Conservation (phyloP, 2,797 vertebrate genomes). For the Chiropotes sagulatus region DNA sequence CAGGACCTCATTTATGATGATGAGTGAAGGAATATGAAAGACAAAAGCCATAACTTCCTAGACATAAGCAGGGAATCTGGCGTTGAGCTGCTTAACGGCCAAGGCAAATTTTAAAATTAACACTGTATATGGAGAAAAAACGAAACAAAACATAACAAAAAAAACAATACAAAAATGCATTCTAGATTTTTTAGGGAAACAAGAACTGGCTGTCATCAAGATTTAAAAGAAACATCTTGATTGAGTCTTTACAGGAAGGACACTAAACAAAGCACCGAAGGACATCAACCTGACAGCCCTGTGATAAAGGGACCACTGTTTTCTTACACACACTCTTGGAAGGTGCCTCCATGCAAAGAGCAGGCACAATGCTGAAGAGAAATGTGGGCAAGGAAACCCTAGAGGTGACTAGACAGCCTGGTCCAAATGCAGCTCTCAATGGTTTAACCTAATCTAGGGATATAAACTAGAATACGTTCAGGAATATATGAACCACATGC, state of each 20-base stretch:
- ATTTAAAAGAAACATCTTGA: not conserved
- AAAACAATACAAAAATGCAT: not conserved
- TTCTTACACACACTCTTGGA: not conserved
- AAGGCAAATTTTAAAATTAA: not conserved
- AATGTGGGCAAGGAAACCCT: not conserved
- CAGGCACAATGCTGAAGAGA: too few species aligned
- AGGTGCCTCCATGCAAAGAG: not conserved
- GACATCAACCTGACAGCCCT: not conserved
- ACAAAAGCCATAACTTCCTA: not conserved
- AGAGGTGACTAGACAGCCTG: not conserved
- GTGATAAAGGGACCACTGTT: rapidly evolving
- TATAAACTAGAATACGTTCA: not conserved
- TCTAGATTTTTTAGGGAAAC: not conserved
- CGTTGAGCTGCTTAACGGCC: not conserved
- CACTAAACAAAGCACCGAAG: not conserved
- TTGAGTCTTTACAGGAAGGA: not conserved
- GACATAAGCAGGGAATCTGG: not conserved
- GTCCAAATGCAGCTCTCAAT: not conserved
- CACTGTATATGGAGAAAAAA: not conserved
- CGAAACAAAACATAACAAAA: not conserved
- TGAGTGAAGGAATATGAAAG: not conserved
- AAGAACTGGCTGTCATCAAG: not conserved
- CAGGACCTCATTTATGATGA: constrained; percentile 48
- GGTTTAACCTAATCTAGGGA: not conserved
- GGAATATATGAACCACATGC: not conserved